Percentiles rank a stretch among this genome's conserved stretches.
These are phyloP conservation scores for Drosophila arizonae DNA, from an alignment of 1,140 invertebrate genomes.

Conservation along the genomic window DNA sequence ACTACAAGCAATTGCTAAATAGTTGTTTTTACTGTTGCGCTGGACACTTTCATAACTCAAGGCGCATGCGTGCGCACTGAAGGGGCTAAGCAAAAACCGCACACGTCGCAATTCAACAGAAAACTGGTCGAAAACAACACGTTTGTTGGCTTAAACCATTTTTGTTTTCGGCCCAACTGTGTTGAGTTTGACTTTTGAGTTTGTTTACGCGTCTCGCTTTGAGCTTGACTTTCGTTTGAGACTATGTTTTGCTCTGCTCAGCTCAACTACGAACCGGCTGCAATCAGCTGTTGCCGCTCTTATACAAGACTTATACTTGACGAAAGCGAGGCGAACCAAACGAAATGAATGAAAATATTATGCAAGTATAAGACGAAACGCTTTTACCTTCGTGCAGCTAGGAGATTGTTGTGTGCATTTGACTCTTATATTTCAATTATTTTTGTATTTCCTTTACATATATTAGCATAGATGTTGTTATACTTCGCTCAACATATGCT, in stretches of 20 bases:
- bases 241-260: slow-evolving; percentile 58
- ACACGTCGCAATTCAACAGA: slow-evolving; percentile 49
- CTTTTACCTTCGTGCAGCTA: background rate
- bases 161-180: slow-evolving; percentile 24
- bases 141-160: slow-evolving; percentile 31
- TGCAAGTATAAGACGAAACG: background rate
- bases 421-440: too few relatives aligned
- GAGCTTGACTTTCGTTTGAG: slow-evolving; percentile 25
- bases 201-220: slow-evolving; percentile 29
- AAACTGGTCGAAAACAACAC: slow-evolving; percentile 61
- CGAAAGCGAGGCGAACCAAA: background rate
- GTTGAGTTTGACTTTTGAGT: slow-evolving; percentile 34
- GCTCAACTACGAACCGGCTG: slow-evolving; percentile 39
- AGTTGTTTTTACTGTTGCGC: slow-evolving; percentile 50
- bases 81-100: slow-evolving; percentile 16
- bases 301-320: background rate
- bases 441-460: too few relatives aligned
- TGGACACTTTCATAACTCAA: slow-evolving; percentile 60
- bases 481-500: background rate
- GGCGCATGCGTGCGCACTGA: slow-evolving; percentile 67
- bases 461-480: too few relatives aligned
- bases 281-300: slow-evolving; percentile 32
- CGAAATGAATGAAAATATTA: background rate
- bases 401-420: background rate
- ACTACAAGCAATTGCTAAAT: slow-evolving; percentile 36